Base-by-base conservation (phyloP, 2,888 invertebrate genomes). In the Brachylomia viminalis region DNA sequence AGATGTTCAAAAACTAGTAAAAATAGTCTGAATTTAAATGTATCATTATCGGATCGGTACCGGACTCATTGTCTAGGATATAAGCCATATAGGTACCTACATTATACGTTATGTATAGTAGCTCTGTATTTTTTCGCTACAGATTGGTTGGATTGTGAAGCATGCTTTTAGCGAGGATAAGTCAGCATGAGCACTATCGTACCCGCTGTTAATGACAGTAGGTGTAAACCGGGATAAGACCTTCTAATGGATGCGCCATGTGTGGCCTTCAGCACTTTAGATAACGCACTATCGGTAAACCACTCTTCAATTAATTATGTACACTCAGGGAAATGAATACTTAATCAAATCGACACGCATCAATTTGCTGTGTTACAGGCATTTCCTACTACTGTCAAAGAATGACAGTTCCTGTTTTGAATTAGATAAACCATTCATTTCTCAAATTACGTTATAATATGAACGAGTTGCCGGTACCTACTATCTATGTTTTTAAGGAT, bases 261-360 rank as follows among this genome's bases (percentile, higher is more conserved):
- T 83, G 77, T 77, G 79, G 83, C 78, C 79, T 77, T 70, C 78
- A 30, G 62, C 69, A 77, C 69, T 77, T 66, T 58, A 77, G 79
- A 83, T 80, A 80, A 69, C 58, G 49, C 65, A 20, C 69, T 82
- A 83, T 80, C 69, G 17, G 58, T 66, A 59, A 56, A 65, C 77
- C 58, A 77, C 68, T 77, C 83, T 66, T 49, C 20, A 56, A 79
- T 79, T 62, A 77, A 70, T 83, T 59, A 66, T 33, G n/a, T 62
- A n/a, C 20, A 56, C 13, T 38, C 7, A 38, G 17, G 4, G 33
- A 8, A 56, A 67, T 49, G 20, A 20, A 8, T 49, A 20, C 7
- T 49, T 49, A 20, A 49, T 49, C 11, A 4, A 56, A 38, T 54
- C 38, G 33, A 67, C 11, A 54, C 20, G 13, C 33, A 2, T n/a